Evolutionary conservation across 1,140 invertebrate genomes (phyloP).

Genomic region (Nautilus pompilius): DNA sequence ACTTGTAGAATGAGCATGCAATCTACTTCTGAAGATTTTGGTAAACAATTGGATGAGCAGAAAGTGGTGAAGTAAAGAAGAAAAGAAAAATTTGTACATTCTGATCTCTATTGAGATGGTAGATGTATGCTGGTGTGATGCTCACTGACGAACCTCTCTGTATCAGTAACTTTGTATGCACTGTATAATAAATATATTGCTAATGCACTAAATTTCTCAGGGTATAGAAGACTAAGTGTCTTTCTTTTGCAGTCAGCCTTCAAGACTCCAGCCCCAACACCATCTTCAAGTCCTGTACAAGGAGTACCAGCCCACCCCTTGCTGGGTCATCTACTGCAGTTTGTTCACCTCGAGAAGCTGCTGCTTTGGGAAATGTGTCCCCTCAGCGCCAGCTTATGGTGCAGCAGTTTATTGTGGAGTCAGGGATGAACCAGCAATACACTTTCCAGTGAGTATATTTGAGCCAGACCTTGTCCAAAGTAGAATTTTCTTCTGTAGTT

Average conservation of each 20-base stretch:
- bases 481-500: neutral
- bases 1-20: neutral
- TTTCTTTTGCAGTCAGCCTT: conserved; percentile 57
- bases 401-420: conserved; percentile 4
- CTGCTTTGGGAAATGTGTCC: conserved; percentile 13
- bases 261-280: conserved; percentile 52
- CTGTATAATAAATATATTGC: no score
- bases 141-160: no score
- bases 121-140: no score
- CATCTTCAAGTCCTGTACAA: conserved; percentile 43
- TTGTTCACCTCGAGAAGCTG: conserved; percentile 12
- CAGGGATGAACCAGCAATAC: conserved; percentile 6
- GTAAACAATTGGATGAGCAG: no score
- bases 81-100: no score
- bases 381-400: conserved; percentile 8
- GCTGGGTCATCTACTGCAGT: conserved; percentile 18
- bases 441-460: conserved; percentile 7
- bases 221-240: neutral
- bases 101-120: no score
- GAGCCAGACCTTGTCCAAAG: neutral
- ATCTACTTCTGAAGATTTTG: no score
- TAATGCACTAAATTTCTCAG: no score
- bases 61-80: no score
- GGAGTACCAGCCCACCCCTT: conserved; percentile 36
- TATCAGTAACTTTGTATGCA: no score